Conservation (phyloP, 2,888 invertebrate genomes). For the Neoitamus cyanurus region DNA sequence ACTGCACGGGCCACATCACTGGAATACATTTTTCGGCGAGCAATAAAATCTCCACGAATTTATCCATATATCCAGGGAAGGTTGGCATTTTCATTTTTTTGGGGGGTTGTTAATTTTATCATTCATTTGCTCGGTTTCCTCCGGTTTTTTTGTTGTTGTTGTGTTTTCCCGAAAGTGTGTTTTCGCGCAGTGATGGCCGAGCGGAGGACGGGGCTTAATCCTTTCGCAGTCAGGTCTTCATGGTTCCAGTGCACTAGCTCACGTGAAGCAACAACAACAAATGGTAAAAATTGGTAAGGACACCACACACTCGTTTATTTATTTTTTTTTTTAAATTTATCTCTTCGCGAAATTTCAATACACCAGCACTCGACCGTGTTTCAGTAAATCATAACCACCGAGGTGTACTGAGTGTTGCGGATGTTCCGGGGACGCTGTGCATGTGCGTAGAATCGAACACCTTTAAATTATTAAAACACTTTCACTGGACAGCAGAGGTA, state of each 20-base stretch:
- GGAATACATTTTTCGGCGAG: not conserved
- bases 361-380: not conserved
- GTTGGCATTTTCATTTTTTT: not conserved
- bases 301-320: not conserved
- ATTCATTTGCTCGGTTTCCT: not conserved
- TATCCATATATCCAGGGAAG: not conserved
- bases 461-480: not conserved
- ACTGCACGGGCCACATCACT: not conserved
- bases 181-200: not conserved
- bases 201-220: not conserved
- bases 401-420: not conserved
- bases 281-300: not conserved
- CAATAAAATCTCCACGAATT: not conserved
- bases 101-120: not conserved
- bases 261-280: not conserved
- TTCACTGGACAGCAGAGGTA: not conserved
- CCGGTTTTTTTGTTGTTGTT: not conserved
- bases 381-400: not conserved
- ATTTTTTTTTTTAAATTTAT: not conserved
- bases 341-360: not conserved
- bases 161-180: not conserved
- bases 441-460: not conserved
- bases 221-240: not conserved
- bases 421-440: not conserved
- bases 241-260: not conserved